Evolutionary conservation across 2,113 vertebrate species (phyloP), one percentile per base, ranked within the genome.

Genomic region (Istiophorus platypterus): DNA sequence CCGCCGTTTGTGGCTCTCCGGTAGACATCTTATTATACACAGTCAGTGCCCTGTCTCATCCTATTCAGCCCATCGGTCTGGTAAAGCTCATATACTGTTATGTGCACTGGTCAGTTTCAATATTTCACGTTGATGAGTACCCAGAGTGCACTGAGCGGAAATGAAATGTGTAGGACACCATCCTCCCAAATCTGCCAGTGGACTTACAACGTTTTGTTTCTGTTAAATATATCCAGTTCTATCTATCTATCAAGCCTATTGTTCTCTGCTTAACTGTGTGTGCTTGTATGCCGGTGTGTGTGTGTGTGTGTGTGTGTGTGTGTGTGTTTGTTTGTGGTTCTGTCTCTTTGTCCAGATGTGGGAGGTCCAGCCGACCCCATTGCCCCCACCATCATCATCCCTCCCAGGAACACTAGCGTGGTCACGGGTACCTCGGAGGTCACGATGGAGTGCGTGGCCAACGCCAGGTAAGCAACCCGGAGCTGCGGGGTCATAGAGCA

Each of bases 371-470:
- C 98, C 0, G 98, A 99, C 84, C 98, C 98, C 85, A 99, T 99
- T 0, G 97, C 98, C 1, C 97, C 98, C 22, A 97, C 96, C 84
- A 99, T 99, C 90, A 96, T 99, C 78, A 94, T 99, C 82, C 95
- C 98, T 1, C 98, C 98, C 56, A 95, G 94, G 93, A 99, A 99
- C 94, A 99, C 97, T 57, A 99, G 98, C 0, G 97, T 99, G 74
- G 96, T 99, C 77, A 95, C 96, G 0, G 98, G 98, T 2, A 97
- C 97, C 62, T 98, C 97, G 0, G 98, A 99, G 89, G 97, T 98
- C 88, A 99, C 96, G 12, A 94, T 99, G 97, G 98, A 99, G 91
- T 99, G 98, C 0, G 97, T 99, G 76, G 98, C 98, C 91, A 99
- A 99, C 0, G 98, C 98, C 91, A 97, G 98, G 98, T 94, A 59